Base-by-base conservation (phyloP, 2,797 vertebrate species). In the Sternotherus odoratus region DNA sequence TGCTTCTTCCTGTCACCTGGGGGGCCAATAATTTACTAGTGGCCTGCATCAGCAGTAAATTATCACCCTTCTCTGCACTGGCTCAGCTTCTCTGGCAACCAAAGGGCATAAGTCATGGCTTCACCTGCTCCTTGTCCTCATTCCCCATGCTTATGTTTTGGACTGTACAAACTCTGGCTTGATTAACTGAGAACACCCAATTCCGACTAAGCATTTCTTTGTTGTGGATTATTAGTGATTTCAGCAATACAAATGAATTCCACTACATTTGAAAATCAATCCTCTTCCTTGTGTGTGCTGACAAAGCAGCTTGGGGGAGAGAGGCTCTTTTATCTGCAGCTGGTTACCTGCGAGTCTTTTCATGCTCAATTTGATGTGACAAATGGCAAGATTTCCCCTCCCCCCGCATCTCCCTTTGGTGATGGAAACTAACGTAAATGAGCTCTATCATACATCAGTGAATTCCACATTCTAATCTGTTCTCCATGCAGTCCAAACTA, bases 1-100 rank as follows among this genome's bases (percentile, higher is more conserved):
- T 0, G 0, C 2, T 89, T 72, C 2, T 33, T 77, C 89, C 79
- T 69, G 86, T 1, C 9, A 16, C 57, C 33, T 88, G 78, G 51
- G 77, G 77, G 75, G 39, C 13, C 24, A 6, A 12, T 36, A 60
- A 4, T 51, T 93, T n/a, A 49, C 1, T 82, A 26, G 12, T 88
- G 79, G 33, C n/a, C 80, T 85, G 6, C 33, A 75, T 53, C 16
- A 74, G 50, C 33, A 46, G 57, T 82, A 3, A 15, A 53, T 83
- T 50, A 15, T 48, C 86, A 19, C 54, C 81, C 88, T 77, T 50
- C 83, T 6, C 74, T 85, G 48, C 50, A 66, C 85, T 77, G 8
- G 4, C 85, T 88, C 26, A 78, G 57, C 66, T 74, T 1, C n/a
- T 83, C 57, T 2, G 2, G 7, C 17, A 17, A 6, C 51, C 87